Percentiles rank a stretch among this genome's conserved stretches.
Evolutionary conservation across 2,888 invertebrate species (phyloP).

Genomic region (Apotomis turbidana): DNA sequence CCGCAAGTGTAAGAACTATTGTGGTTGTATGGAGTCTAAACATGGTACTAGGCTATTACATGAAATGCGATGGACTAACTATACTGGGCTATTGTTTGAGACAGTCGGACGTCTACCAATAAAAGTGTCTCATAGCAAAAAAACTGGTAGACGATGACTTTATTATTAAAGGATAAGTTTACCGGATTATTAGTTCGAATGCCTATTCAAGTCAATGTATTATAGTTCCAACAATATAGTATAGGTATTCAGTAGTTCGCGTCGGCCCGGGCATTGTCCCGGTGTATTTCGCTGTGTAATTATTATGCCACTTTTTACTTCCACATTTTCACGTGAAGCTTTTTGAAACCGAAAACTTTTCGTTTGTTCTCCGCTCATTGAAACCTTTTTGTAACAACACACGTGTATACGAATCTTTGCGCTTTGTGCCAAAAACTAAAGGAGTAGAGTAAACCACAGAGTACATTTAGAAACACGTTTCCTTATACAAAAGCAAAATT

Average conservation of each 20-base stretch:
- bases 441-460: constrained; percentile 22
- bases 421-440: constrained; percentile 24
- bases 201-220: too few species aligned
- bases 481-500: constrained; percentile 31
- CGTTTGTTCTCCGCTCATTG: constrained; percentile 33
- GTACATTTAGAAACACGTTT: constrained; percentile 29
- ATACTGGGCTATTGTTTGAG: too few species aligned
- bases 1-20: too few species aligned
- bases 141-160: too few species aligned
- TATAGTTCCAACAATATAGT: background rate
- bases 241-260: background rate
- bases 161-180: background rate
- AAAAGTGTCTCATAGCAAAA: too few species aligned
- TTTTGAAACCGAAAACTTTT: constrained; percentile 39
- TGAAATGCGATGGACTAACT: too few species aligned
- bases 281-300: constrained; percentile 26
- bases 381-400: constrained; percentile 34
- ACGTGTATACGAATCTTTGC: constrained; percentile 25
- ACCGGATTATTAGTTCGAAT: too few species aligned
- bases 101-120: too few species aligned
- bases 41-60: too few species aligned
- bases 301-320: constrained; percentile 37
- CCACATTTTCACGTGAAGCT: constrained; percentile 32
- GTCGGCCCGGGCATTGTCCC: background rate
- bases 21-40: too few species aligned